phyloP scores from a whole-genome alignment of 53 echinoderm and acorn worm species.

The Holothuria scabra region DNA sequence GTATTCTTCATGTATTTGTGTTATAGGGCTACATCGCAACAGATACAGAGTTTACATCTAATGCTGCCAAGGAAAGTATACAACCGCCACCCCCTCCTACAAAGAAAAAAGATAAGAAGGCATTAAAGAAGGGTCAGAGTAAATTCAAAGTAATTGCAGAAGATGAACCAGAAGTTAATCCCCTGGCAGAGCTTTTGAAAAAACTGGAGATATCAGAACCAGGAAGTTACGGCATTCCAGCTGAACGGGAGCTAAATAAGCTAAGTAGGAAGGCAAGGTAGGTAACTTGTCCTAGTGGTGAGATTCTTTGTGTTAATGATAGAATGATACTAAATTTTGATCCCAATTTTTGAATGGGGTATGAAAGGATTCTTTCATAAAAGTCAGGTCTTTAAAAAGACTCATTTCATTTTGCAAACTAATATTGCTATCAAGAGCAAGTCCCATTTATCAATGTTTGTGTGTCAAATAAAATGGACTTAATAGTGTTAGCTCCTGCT shows the following conservation, averaged over 20 bases:
- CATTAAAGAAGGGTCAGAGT: slow-evolving; percentile 55
- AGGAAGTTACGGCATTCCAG: slow-evolving; percentile 82
- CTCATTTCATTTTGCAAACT: no score
- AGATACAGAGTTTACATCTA: slow-evolving; percentile 80
- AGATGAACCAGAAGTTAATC: slow-evolving; percentile 52
- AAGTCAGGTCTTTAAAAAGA: no score
- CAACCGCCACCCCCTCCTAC: slow-evolving; percentile 66
- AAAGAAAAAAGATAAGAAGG: slow-evolving; percentile 61
- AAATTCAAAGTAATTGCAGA: slow-evolving; percentile 61
- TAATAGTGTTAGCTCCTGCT: no score
- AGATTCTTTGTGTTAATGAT: no score
- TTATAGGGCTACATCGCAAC: slow-evolving; percentile 83
- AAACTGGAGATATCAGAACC: slow-evolving; percentile 80
- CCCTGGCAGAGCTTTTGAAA: slow-evolving; percentile 83
- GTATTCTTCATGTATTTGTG: background rate
- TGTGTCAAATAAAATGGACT: no score
- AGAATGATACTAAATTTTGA: no score
- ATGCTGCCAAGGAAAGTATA: slow-evolving; percentile 82
- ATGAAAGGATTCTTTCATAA: no score
- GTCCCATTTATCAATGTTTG: no score
- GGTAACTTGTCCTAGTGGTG: no score
- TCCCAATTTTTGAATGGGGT: no score
- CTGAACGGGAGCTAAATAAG: slow-evolving; percentile 81
- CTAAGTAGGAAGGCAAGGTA: slow-evolving; percentile 78
- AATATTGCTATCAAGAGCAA: no score